Evolutionary conservation across 1,140 invertebrate species (phyloP).

Genomic region (Drosophila quadrilineata): DNA sequence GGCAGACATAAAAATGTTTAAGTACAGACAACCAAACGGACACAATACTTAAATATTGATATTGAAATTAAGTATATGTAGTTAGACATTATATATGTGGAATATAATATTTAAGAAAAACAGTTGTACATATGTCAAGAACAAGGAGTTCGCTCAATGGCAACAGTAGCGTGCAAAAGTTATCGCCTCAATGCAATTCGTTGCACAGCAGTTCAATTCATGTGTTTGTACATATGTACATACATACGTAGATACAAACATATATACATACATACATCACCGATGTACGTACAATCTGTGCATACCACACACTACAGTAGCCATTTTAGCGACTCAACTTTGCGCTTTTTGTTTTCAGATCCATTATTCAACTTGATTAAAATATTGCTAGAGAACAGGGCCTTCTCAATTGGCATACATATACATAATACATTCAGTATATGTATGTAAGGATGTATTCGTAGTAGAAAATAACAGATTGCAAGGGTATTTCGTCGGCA

Average conservation of each 20-base stretch:
- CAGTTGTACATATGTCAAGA: conserved; percentile 54
- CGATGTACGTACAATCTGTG: too few species aligned
- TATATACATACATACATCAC: conserved; percentile 2
- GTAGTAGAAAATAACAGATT: too few species aligned
- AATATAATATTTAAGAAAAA: conserved; percentile 63
- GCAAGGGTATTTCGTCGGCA: conserved; percentile 40
- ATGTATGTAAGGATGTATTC: conserved; percentile 28
- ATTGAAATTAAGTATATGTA: conserved; percentile 66
- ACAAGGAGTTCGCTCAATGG: conserved; percentile 71
- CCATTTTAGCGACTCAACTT: conserved; percentile 73
- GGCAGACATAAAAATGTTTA: conserved; percentile 81
- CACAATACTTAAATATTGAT: conserved; percentile 76
- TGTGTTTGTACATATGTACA: not conserved
- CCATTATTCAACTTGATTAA: conserved; percentile 69
- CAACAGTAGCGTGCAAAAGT: conserved; percentile 56
- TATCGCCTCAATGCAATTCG: too few species aligned
- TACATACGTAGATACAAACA: not conserved
- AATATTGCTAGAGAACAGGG: conserved; percentile 78
- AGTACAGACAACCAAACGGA: conserved; percentile 81
- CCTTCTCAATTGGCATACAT: conserved; percentile 43
- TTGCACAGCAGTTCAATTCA: conserved; percentile 11
- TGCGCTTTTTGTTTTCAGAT: conserved; percentile 60
- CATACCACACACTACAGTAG: conserved; percentile 56
- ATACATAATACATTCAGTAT: conserved; percentile 38
- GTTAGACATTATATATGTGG: conserved; percentile 23